phyloP scores from a whole-genome alignment of 2,113 vertebrate genomes.

The Ageneiosus marmoratus region DNA sequence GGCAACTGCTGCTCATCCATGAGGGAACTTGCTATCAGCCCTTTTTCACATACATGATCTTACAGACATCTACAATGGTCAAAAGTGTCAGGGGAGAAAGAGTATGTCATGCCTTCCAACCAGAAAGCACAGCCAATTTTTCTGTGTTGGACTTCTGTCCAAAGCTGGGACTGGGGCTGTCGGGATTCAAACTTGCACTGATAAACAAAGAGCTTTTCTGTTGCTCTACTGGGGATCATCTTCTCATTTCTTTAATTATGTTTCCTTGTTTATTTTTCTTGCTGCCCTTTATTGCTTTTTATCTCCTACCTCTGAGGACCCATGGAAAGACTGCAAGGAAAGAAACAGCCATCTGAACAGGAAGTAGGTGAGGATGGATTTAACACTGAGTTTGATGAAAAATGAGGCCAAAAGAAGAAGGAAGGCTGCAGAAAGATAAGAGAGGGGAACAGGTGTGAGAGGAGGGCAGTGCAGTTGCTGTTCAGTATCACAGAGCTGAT shows the following conservation, averaged over 20 bases:
- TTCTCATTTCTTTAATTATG: neutral
- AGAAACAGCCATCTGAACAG: neutral
- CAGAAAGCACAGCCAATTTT: too few relatives aligned
- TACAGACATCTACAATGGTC: neutral
- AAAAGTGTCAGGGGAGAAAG: neutral
- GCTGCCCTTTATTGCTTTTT: constrained; percentile 2
- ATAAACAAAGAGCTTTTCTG: neutral
- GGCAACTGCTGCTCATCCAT: neutral
- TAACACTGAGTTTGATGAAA: neutral
- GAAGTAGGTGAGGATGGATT: neutral
- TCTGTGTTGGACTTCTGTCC: neutral
- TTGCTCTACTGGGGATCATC: neutral
- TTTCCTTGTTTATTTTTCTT: neutral
- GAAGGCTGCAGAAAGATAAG: neutral
- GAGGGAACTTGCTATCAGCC: neutral
- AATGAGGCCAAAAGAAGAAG: neutral
- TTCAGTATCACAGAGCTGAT: constrained; percentile 56
- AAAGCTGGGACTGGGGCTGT: neutral
- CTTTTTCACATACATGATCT: neutral
- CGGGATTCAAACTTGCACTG: neutral
- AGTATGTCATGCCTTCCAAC: neutral
- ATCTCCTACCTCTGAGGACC: neutral
- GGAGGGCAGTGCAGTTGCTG: neutral
- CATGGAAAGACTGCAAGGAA: neutral
- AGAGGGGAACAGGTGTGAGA: neutral